Conservation (phyloP, 2,797 vertebrate genomes). For the Hydrocynus forskahlii region DNA sequence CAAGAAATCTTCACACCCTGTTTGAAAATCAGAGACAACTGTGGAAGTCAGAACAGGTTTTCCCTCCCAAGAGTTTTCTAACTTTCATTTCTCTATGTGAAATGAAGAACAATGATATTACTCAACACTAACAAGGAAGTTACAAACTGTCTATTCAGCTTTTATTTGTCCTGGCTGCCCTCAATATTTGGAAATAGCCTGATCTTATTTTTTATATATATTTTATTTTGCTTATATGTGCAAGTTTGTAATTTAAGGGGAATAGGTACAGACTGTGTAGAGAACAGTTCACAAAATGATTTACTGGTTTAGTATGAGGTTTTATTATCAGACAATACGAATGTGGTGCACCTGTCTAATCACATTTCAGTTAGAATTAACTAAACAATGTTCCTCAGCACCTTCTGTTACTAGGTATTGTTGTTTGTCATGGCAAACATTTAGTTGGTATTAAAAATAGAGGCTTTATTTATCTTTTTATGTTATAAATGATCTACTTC, state of each 20-base stretch:
- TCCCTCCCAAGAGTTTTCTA: constrained; percentile 7
- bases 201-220: not conserved
- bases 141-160: constrained; percentile 45
- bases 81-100: constrained; percentile 47
- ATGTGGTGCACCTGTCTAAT: not conserved
- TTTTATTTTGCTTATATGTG: constrained; percentile 40
- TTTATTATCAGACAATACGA: not conserved
- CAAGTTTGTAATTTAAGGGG: constrained; percentile 49
- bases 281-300: not conserved
- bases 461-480: not conserved
- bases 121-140: constrained; percentile 48
- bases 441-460: not conserved
- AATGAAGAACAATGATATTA: constrained; percentile 46
- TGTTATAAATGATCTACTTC: not conserved
- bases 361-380: not conserved
- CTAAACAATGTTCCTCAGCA: not conserved
- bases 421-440: not conserved
- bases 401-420: not conserved
- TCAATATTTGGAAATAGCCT: not conserved
- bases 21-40: constrained; percentile 12
- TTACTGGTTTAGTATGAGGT: not conserved
- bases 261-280: not conserved
- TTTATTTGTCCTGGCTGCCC: not conserved
- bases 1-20: constrained; percentile 4
- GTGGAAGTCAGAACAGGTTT: constrained; percentile 12